Percentiles rank a stretch among this genome's conserved stretches.
Evolutionary conservation across 1,140 invertebrate species (phyloP).

Genomic region (Mizuhopecten yessoensis): DNA sequence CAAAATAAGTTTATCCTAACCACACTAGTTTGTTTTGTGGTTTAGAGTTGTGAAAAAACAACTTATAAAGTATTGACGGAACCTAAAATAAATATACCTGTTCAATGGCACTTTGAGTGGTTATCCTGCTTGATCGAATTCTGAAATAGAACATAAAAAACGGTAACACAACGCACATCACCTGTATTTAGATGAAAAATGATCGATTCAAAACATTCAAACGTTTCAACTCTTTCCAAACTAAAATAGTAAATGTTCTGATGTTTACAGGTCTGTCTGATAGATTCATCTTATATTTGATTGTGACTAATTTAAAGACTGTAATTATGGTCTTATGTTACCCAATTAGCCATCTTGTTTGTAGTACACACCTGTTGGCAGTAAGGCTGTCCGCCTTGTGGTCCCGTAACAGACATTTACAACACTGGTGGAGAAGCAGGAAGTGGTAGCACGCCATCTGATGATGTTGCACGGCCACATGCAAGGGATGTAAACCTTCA

Average conservation of each 20-base stretch:
- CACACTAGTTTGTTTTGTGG: no score
- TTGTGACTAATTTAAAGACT: no score
- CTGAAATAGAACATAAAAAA: neutral
- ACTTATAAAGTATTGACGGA: no score
- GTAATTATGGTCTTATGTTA: no score
- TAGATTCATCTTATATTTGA: neutral
- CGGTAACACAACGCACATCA: no score
- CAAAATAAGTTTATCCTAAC: no score
- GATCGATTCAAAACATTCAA: neutral
- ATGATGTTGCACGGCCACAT: conserved; percentile 56
- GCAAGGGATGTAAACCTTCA: conserved; percentile 46
- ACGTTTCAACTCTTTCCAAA: neutral
- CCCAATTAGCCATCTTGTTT: neutral
- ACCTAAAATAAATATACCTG: no score
- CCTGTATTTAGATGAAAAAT: no score
- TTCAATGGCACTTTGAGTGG: neutral
- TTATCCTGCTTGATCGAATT: neutral
- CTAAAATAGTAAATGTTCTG: no score
- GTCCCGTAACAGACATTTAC: conserved; percentile 52
- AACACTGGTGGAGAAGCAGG: conserved; percentile 55
- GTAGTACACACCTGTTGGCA: neutral
- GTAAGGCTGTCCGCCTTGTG: neutral
- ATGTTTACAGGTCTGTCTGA: no score
- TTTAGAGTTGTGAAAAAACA: no score
- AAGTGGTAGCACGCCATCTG: conserved; percentile 54